Percentiles rank a stretch among this genome's conserved stretches.
Conservation (phyloP, 2,888 invertebrate genomes). For the Heliconius charithonia region DNA sequence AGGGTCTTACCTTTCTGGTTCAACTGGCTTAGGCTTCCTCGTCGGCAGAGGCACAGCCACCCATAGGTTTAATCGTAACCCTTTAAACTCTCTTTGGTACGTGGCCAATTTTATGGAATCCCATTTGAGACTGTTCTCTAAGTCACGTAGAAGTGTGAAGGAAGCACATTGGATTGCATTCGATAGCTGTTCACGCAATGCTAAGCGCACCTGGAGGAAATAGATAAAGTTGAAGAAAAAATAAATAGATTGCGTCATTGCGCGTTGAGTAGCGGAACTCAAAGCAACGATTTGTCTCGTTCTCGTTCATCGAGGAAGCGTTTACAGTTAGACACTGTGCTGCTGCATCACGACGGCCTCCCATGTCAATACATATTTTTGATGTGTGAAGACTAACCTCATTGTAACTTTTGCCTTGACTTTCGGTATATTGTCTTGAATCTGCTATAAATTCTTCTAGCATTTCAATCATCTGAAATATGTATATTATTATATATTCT, state of each 20-base stretch:
- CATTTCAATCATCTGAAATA: constrained; percentile 79
- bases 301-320: no score
- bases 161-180: constrained; percentile 73
- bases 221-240: no score
- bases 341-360: no score
- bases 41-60: constrained; percentile 74
- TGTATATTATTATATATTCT: not conserved
- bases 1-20: constrained; percentile 54
- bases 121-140: constrained; percentile 64
- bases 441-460: constrained; percentile 79
- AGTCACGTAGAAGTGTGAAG: constrained; percentile 69
- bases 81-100: constrained; percentile 69
- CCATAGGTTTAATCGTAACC: constrained; percentile 69
- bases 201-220: constrained; percentile 64
- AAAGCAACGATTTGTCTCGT: no score
- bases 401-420: constrained; percentile 72
- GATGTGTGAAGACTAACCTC: constrained; percentile 59
- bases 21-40: constrained; percentile 63
- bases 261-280: no score
- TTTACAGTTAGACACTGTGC: no score
- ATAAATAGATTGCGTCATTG: no score
- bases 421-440: constrained; percentile 62
- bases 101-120: constrained; percentile 67
- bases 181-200: constrained; percentile 66
- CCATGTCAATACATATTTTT: no score